Conservation (phyloP, 2,797 vertebrate species). For the Telmatherina bonti region DNA sequence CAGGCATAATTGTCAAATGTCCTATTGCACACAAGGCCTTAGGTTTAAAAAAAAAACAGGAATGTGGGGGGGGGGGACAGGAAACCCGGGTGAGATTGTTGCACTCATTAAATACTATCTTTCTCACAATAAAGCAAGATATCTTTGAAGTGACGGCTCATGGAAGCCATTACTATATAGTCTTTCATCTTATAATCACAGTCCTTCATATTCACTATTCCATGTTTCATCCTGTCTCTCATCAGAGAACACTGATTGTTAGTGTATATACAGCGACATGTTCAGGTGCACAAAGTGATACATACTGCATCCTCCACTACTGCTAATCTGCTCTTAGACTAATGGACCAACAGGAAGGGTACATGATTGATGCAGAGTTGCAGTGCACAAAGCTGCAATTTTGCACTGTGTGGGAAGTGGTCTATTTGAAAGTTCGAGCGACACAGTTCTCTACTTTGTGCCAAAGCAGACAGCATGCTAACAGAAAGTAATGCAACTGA, state of each 20-base stretch:
- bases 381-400: conserved; percentile 27
- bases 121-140: not conserved
- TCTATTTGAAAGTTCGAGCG: conserved; percentile 9
- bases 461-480: conserved; percentile 6
- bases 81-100: not conserved
- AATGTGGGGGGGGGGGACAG: not conserved
- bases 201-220: not conserved
- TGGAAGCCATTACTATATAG: conserved; percentile 9
- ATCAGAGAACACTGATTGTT: not conserved
- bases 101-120: not conserved
- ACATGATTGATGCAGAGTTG: conserved; percentile 13
- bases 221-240: conserved; percentile 34
- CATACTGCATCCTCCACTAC: conserved; percentile 4
- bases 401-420: conserved; percentile 15
- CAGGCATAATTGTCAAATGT: conserved; percentile 94
- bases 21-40: conserved; percentile 89
- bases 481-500: conserved; percentile 35
- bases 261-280: not conserved
- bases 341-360: conserved; percentile 13
- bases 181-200: conserved; percentile 46
- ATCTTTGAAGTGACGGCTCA: conserved; percentile 38
- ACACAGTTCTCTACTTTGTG: not conserved
- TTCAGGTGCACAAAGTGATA: conserved; percentile 5
- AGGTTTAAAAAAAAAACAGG: conserved; percentile 6
- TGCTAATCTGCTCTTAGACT: conserved; percentile 5